These are phyloP conservation scores for Sycophila texana DNA, from an alignment of 2,888 invertebrate genomes.

Conservation along the genomic window DNA sequence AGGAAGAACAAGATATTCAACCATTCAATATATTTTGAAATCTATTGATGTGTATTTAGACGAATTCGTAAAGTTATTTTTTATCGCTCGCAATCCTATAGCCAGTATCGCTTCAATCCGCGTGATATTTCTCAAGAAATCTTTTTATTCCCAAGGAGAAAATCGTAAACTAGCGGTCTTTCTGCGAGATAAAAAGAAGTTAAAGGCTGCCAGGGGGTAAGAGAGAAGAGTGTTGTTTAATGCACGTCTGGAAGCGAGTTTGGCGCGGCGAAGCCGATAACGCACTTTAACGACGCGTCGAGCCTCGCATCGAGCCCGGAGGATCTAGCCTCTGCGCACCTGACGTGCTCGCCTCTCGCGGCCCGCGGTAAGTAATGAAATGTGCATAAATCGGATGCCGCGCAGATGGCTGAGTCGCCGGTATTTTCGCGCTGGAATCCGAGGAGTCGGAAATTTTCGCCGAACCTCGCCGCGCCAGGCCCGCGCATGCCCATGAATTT, in stretches of 20 bases:
- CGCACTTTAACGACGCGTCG: conserved; percentile 8
- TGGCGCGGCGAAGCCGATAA: conserved; percentile 10
- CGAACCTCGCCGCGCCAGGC: neutral
- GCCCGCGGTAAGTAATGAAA: conserved; percentile 10
- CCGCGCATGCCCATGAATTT: conserved; percentile 37
- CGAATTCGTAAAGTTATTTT: too few species aligned
- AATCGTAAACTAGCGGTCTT: too few species aligned
- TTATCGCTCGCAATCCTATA: too few species aligned
- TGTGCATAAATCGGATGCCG: conserved; percentile 10
- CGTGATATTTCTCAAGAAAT: too few species aligned
- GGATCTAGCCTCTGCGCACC: neutral
- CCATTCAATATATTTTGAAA: too few species aligned
- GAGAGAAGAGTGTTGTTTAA: neutral
- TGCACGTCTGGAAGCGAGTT: neutral
- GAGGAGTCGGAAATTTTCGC: conserved; percentile 36
- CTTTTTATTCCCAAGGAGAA: too few species aligned
- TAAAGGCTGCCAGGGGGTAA: too few species aligned
- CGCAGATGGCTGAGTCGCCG: neutral
- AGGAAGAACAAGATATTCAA: too few species aligned
- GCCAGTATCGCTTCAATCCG: too few species aligned
- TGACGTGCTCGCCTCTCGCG: too few species aligned
- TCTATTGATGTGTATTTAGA: too few species aligned
- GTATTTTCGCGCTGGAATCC: conserved; percentile 9
- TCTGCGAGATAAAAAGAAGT: too few species aligned
- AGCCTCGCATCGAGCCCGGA: neutral